Conservation (phyloP, 1,140 invertebrate genomes). For the Brachionus asplanchnoidis region DNA sequence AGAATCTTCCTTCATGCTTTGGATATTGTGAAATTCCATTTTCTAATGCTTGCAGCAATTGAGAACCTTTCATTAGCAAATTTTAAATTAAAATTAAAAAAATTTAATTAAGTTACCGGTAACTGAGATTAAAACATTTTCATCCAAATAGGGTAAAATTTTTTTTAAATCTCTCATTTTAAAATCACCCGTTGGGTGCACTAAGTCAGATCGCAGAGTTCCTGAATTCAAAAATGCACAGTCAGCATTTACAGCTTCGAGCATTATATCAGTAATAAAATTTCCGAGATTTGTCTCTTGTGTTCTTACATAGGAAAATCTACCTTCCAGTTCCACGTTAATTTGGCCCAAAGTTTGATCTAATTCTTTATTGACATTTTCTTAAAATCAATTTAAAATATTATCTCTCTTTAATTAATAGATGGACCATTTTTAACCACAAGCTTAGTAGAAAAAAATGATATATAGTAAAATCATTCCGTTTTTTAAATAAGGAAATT, state of each 20-base stretch:
- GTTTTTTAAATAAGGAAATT: too few relatives aligned
- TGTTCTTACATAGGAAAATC: conserved; percentile 23
- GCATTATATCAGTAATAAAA: conserved; percentile 79
- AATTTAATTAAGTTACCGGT: background rate
- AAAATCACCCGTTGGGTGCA: conserved; percentile 72
- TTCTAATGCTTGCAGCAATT: conserved; percentile 73
- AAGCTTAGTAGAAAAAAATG: too few relatives aligned
- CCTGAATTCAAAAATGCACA: conserved; percentile 81
- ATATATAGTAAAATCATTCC: too few relatives aligned
- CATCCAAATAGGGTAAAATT: conserved; percentile 72
- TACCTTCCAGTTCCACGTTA: background rate
- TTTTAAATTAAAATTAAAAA: background rate
- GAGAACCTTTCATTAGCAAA: conserved; percentile 47
- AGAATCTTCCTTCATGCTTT: conserved; percentile 73
- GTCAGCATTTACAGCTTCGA: conserved; percentile 75
- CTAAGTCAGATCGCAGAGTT: conserved; percentile 70
- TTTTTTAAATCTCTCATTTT: conserved; percentile 73
- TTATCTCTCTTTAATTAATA: too few relatives aligned
- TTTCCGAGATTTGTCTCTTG: conserved; percentile 62
- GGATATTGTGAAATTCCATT: conserved; percentile 73
- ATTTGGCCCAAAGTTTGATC: conserved; percentile 23
- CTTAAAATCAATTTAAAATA: background rate
- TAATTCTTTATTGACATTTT: conserved; percentile 18
- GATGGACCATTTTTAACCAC: too few relatives aligned
- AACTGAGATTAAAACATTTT: conserved; percentile 63